Evolutionary conservation across 2,113 vertebrate genomes (phyloP).

Genomic region (Calidris pygmaea): DNA sequence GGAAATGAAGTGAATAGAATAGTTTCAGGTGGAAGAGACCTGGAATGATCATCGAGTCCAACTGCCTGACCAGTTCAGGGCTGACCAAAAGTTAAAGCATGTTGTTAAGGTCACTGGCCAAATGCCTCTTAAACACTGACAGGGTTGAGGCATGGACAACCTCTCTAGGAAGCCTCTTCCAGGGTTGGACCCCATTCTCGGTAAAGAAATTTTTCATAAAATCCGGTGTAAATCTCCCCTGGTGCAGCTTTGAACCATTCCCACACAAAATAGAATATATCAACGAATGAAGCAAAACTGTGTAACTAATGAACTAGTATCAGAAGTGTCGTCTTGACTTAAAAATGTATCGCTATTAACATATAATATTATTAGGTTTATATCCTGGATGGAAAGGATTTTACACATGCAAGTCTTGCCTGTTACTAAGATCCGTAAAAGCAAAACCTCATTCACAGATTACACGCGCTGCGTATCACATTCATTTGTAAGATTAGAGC

Average conservation of each 20-base stretch:
- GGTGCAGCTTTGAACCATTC: background rate
- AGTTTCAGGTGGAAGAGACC: background rate
- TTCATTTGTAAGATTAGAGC: slow-evolving; percentile 50
- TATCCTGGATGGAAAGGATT: background rate
- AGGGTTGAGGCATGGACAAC: background rate
- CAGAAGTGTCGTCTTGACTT: background rate
- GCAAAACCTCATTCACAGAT: background rate
- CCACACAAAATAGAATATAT: background rate
- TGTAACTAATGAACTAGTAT: background rate
- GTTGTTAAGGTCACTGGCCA: background rate
- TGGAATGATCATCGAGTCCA: background rate
- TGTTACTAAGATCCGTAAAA: background rate
- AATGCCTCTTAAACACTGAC: background rate
- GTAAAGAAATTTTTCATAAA: background rate
- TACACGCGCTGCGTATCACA: background rate
- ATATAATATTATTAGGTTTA: background rate
- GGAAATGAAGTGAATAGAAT: background rate
- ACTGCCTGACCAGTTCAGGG: background rate
- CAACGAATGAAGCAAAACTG: background rate
- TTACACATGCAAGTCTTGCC: background rate
- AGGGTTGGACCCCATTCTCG: background rate
- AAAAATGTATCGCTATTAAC: background rate
- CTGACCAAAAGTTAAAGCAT: background rate
- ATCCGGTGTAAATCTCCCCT: background rate
- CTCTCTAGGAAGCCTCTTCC: background rate